Evolutionary conservation across 2,888 invertebrate genomes (phyloP).

Genomic region (Melinopterus prodromus): DNA sequence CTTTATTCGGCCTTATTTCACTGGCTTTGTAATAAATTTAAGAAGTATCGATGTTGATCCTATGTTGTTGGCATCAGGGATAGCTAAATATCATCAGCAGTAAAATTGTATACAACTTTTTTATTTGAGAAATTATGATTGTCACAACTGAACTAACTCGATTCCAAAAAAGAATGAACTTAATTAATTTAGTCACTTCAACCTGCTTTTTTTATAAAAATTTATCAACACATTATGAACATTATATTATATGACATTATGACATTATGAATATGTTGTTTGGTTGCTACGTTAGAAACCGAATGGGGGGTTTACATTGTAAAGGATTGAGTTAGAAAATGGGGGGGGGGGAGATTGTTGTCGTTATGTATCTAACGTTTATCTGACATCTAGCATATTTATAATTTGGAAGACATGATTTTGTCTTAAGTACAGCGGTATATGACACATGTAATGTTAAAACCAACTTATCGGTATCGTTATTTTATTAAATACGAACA

Average conservation of each 20-base stretch:
- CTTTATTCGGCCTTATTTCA: constrained; percentile 20
- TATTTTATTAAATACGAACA: too few relatives aligned
- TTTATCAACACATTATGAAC: not conserved
- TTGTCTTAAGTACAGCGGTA: not conserved
- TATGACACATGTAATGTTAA: too few relatives aligned
- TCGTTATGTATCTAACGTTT: not conserved
- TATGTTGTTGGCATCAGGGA: not conserved
- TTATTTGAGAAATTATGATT: not conserved
- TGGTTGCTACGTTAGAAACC: too few relatives aligned
- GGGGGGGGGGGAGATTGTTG: not conserved
- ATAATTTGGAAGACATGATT: not conserved
- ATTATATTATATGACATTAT: too few relatives aligned
- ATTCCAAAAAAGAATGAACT: not conserved
- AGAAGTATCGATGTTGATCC: constrained; percentile 10
- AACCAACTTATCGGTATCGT: too few relatives aligned
- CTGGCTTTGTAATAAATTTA: not conserved
- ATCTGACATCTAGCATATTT: constrained; percentile 5
- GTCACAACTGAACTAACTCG: not conserved
- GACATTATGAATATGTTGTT: not conserved
- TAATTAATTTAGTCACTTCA: too few relatives aligned
- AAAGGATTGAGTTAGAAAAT: not conserved
- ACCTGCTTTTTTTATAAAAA: not conserved
- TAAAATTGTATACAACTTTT: not conserved
- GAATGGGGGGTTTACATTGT: too few relatives aligned
- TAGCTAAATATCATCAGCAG: not conserved